Conservation (phyloP, 2,888 invertebrate genomes). For the Vannuccia rotundouncinata region DNA sequence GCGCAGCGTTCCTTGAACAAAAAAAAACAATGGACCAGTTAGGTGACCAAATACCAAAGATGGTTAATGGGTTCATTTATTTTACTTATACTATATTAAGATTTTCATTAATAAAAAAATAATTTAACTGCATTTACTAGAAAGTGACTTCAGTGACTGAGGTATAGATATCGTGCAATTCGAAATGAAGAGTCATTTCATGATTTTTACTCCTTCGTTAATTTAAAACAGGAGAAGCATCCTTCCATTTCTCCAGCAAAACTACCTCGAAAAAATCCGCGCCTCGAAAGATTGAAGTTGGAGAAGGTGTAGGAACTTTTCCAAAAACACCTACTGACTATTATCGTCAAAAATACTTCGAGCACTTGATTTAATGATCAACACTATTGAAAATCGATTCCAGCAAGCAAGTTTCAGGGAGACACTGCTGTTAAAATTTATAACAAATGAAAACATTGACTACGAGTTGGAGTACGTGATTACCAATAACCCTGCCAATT, state of each 20-base stretch:
- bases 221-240: neutral
- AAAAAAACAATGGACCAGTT: too few relatives aligned
- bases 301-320: neutral
- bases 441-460: neutral
- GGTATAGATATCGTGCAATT: too few relatives aligned
- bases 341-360: neutral
- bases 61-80: too few relatives aligned
- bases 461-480: neutral
- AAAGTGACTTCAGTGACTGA: too few relatives aligned
- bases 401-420: neutral
- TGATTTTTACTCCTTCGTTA: neutral
- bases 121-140: too few relatives aligned
- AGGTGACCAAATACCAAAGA: too few relatives aligned
- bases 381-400: neutral
- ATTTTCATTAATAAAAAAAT: too few relatives aligned
- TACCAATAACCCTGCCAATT: neutral
- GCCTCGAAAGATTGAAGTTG: neutral
- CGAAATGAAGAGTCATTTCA: too few relatives aligned
- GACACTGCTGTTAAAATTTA: neutral
- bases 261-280: neutral
- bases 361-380: neutral
- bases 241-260: neutral
- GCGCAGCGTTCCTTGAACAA: slow-evolving; percentile 63
- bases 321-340: neutral
- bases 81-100: too few relatives aligned